Conservation (phyloP, 2,888 invertebrate species). For the Ceraclea dissimilis region DNA sequence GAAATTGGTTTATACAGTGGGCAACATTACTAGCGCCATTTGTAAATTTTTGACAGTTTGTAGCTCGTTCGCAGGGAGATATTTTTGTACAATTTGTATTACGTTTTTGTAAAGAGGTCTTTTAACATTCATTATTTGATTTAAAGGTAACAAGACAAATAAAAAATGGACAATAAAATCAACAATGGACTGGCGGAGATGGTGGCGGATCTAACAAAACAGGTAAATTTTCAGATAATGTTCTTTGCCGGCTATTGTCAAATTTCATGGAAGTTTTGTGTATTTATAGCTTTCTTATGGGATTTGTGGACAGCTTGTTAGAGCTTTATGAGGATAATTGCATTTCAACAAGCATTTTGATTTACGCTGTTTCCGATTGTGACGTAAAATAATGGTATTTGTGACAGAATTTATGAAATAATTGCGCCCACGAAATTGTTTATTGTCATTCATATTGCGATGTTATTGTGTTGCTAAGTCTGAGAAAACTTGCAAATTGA, state of each 20-base stretch:
- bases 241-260: conserved; percentile 16
- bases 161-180: conserved; percentile 17
- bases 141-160: neutral
- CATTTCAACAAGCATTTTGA: too few species aligned
- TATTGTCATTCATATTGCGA: too few species aligned
- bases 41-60: conserved; percentile 19
- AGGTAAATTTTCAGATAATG: conserved; percentile 11
- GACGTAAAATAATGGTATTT: too few species aligned
- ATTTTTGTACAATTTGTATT: neutral
- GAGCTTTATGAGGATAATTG: too few species aligned
- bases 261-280: neutral
- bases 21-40: conserved; percentile 15
- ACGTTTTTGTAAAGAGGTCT: neutral
- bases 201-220: conserved; percentile 5
- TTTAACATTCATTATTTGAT: neutral
- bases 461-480: too few species aligned
- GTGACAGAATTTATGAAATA: too few species aligned
- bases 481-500: too few species aligned
- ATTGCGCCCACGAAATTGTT: too few species aligned
- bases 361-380: too few species aligned
- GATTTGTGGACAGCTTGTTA: too few species aligned
- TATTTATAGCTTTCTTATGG: neutral
- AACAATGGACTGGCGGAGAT: conserved; percentile 15
- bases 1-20: too few species aligned
- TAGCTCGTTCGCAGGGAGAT: neutral